Evolutionary conservation across 2,113 vertebrate species (phyloP), one percentile per base, ranked within the genome.

Genomic region (Lepus timidus): DNA sequence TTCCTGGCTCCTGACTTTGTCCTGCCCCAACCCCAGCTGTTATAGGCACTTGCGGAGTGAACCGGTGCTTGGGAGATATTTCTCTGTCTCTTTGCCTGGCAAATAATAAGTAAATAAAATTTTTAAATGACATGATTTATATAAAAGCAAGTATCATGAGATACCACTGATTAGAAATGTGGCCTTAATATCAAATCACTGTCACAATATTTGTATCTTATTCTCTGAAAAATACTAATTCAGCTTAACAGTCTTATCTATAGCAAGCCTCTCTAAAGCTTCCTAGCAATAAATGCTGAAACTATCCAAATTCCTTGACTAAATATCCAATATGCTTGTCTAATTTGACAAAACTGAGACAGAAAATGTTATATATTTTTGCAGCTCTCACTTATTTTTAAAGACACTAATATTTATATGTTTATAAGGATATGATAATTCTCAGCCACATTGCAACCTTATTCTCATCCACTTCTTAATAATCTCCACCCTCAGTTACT

Each of bases 101-200:
- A 58, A 58, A 58, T 58, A 58, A 58, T 4, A 17, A 58, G 55
- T 58, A 58, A 58, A 58, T 14, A 58, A 58, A 58, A 58, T 17
- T 19, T 14, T 58, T 58, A 16, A 58, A 58, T 58, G 19, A 19
- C 19, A 16, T 74, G 65, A 75, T 80, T 88, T 95, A 13, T 95
- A 13, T 95, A 84, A 51, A 29, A 17, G 65, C 44, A 91, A 76
- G 61, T 62, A 20, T 83, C 78, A 39, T 64, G 81, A 62, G 85
- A 86, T 91, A 76, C 31, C 71, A 70, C 88, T 73, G 71, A 70
- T 65, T 82, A 94, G 71, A 94, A 95, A 70, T 33, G 39, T 81
- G 84, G 33, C 71, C 74, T 85, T 81, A 94, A 86, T 86, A 61
- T 55, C 76, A 90, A 67, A 12, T 87, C 23, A 80, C 64, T 78